Base-by-base conservation (phyloP, 2,797 vertebrate species). In the Tangara arthus region DNA sequence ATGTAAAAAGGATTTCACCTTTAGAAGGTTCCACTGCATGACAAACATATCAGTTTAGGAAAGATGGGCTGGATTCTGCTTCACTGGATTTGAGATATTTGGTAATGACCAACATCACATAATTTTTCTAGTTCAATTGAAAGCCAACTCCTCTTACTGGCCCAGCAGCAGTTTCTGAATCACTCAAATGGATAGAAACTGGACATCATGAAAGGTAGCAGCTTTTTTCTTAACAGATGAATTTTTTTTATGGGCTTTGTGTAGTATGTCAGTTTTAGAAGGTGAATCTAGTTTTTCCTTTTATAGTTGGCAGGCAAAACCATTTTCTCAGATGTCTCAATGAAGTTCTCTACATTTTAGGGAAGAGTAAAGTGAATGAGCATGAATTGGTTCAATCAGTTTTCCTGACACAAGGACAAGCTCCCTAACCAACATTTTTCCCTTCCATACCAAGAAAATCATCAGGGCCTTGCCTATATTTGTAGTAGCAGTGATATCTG, bases 41-140 rank as follows among this genome's bases (percentile, higher is more conserved):
- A 94, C 89, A 93, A 93, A 95, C 89, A 82, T 70, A 92, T 30
- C 89, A 92, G 35, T 85, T 91, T 37, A 80, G 60, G 80, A 95
- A 77, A 89, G 71, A 92, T 90, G 77, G 77, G 57, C 22, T 94
- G 72, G 34, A 73, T 90, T 93, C 76, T 95, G 87, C 90, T 92
- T 97, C 88, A 94, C 28, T 50, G 52, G 89, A 92, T 86, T 88
- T 72, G 41, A 81, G 59, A 52, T 66, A 88, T n/a, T 80, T 78
- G 50, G 56, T 24, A 91, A 77, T 21, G 8, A 73, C 49, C 73
- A 84, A 44, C 8, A 63, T 26, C 3, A 12, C 4, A 6, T 17
- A 76, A 70, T 70, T 52, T 44, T 93, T 70, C 39, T 60, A 57
- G 24, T 57, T 82, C 79, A 72, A 41, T 6, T 65, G 39, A 84